Evolutionary conservation across 1,140 invertebrate species (phyloP).

Genomic region (Aphelenchoides fujianensis): DNA sequence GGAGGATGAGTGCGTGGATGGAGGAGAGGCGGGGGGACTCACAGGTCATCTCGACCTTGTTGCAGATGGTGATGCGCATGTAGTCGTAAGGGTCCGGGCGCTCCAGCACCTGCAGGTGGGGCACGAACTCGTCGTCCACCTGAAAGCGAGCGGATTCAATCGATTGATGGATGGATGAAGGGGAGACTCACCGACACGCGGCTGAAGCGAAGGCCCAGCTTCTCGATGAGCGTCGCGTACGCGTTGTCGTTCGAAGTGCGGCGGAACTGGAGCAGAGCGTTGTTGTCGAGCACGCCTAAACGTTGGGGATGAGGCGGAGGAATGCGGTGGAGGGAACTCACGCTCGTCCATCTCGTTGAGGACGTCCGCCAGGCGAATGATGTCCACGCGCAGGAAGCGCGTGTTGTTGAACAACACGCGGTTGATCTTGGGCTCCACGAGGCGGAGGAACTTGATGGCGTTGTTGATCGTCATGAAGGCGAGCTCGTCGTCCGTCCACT

Average conservation of each 20-base stretch:
- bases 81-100: neutral
- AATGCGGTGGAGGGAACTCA: too few species aligned
- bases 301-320: too few species aligned
- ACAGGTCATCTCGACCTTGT: neutral
- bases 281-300: neutral
- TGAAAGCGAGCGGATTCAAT: too few species aligned
- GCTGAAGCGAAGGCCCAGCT: neutral
- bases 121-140: slow-evolving; percentile 6
- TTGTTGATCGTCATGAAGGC: neutral
- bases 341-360: too few species aligned
- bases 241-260: neutral
- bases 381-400: neutral
- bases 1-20: too few species aligned
- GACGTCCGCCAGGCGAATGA: too few species aligned
- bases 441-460: neutral
- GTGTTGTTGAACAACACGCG: neutral
- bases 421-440: neutral
- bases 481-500: neutral
- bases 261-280: neutral
- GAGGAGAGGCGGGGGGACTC: too few species aligned
- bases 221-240: neutral
- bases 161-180: too few species aligned
- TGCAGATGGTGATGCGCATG: neutral
- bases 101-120: neutral
- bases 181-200: too few species aligned